phyloP scores from a whole-genome alignment of 2,113 vertebrate species.

The Trinectes maculatus region DNA sequence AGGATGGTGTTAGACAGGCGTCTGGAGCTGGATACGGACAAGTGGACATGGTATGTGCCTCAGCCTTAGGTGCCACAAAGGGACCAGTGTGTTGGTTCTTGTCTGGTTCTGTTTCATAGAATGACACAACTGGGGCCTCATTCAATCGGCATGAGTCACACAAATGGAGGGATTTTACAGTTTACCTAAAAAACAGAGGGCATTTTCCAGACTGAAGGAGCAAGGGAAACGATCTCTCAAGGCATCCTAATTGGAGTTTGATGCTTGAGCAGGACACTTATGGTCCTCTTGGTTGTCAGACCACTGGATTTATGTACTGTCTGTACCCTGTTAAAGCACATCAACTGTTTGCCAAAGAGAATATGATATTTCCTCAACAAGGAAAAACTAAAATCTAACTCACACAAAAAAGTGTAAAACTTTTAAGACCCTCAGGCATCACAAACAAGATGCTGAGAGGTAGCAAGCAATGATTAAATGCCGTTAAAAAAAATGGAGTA shows the following conservation, averaged over 20 bases:
- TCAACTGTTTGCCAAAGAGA: not conserved
- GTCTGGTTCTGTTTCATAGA: conserved; percentile 45
- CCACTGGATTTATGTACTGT: not conserved
- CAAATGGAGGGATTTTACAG: conserved; percentile 14
- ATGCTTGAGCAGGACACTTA: not conserved
- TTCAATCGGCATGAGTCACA: conserved; percentile 45
- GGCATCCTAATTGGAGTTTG: conserved; percentile 7
- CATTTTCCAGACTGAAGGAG: not conserved
- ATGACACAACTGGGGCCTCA: conserved; percentile 42
- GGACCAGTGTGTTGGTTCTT: conserved; percentile 19
- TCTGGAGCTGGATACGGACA: conserved; percentile 17
- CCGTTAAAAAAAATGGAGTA: conserved; percentile 9
- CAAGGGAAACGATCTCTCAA: conserved; percentile 6
- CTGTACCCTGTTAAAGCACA: not conserved
- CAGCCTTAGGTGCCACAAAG: conserved; percentile 10
- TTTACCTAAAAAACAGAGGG: conserved; percentile 48
- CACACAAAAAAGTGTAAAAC: not conserved
- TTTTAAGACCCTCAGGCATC: not conserved
- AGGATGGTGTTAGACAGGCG: conserved; percentile 15
- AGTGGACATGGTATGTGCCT: conserved; percentile 34
- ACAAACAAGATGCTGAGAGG: not conserved
- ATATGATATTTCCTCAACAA: not conserved
- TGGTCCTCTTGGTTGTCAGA: not conserved
- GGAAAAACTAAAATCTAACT: not conserved
- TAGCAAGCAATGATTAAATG: conserved; percentile 23